A percentile compares a stretch with the other conserved stretches of the same genome.
These are phyloP conservation scores for Drosophila sp. DNA, from an alignment of 1,140 invertebrate genomes.

Conservation along the genomic window DNA sequence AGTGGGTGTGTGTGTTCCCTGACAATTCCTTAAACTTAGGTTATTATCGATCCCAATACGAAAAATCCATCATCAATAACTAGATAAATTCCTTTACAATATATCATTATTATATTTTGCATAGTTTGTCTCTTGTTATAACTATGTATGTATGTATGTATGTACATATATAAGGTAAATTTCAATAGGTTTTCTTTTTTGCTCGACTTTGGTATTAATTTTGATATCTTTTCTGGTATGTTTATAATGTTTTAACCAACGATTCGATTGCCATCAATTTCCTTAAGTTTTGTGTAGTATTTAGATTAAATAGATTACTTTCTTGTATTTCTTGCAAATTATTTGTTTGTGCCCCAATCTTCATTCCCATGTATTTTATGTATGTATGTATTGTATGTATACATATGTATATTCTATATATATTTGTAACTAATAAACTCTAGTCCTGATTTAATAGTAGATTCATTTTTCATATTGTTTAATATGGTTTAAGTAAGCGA, in stretches of 20 bases:
- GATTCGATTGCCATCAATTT: constrained; percentile 81
- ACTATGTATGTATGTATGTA: neutral
- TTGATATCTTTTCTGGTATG: neutral
- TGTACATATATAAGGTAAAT: constrained; percentile 26
- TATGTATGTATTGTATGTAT: constrained; percentile 11
- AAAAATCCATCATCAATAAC: constrained; percentile 33
- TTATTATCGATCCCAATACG: constrained; percentile 21
- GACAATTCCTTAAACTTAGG: constrained; percentile 71
- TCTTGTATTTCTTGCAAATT: neutral
- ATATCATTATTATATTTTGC: neutral
- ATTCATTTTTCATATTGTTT: constrained; percentile 19
- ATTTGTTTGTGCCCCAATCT: constrained; percentile 4
- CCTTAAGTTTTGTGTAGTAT: constrained; percentile 30
- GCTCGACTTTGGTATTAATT: constrained; percentile 2
- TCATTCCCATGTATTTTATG: neutral
- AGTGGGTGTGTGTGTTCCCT: constrained; percentile 57
- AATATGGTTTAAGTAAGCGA: constrained; percentile 40
- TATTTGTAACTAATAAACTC: constrained; percentile 17
- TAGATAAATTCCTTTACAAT: constrained; percentile 69
- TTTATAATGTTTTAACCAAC: neutral
- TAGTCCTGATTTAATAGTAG: constrained; percentile 16
- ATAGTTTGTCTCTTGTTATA: constrained; percentile 1
- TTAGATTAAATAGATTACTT: constrained; percentile 13
- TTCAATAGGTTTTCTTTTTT: constrained; percentile 15
- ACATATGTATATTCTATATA: constrained; percentile 21